Conservation (phyloP, 2,888 invertebrate genomes). For the Fragum sueziense region DNA sequence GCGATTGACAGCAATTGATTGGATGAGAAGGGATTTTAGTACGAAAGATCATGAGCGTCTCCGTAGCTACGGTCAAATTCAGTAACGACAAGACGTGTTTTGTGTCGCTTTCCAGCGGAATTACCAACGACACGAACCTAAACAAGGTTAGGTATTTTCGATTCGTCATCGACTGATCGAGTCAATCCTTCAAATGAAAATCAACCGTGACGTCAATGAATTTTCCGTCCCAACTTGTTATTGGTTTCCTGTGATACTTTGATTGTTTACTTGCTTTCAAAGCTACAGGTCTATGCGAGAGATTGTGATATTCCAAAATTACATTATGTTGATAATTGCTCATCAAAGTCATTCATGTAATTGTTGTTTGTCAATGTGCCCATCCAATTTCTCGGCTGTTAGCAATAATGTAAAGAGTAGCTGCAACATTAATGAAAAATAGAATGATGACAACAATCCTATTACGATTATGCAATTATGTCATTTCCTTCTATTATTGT, state of each 20-base stretch:
- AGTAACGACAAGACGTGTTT: constrained; percentile 60
- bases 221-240: neutral
- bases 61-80: constrained; percentile 53
- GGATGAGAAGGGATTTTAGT: too few relatives aligned
- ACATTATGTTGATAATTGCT: neutral
- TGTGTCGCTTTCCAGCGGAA: constrained; percentile 49
- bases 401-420: too few relatives aligned
- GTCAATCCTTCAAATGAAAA: neutral
- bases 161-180: neutral
- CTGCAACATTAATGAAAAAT: too few relatives aligned
- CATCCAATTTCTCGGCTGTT: too few relatives aligned
- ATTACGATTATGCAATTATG: too few relatives aligned
- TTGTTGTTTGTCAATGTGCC: too few relatives aligned
- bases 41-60: constrained; percentile 60
- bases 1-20: neutral
- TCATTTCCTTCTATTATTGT: too few relatives aligned
- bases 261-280: neutral
- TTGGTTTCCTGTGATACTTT: neutral
- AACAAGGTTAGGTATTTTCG: constrained; percentile 6
- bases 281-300: neutral
- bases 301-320: neutral
- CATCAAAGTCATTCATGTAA: too few relatives aligned
- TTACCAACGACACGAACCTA: neutral
- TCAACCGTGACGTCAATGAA: neutral
- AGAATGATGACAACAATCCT: too few relatives aligned